These are phyloP conservation scores for Sebastolobus altivelis DNA, from an alignment of 2,797 vertebrate species.

Conservation along the genomic window DNA sequence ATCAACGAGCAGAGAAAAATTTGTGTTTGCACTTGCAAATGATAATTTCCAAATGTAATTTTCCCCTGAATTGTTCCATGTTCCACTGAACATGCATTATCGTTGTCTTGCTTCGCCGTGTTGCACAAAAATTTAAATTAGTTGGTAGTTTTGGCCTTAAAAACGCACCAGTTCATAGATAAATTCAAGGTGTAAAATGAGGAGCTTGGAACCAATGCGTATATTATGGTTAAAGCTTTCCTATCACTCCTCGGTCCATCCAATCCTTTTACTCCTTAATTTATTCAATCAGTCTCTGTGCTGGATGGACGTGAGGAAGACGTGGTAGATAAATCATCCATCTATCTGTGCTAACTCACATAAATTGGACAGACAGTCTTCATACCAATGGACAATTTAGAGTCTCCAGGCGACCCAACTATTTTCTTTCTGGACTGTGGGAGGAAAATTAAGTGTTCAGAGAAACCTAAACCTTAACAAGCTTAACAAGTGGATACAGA, in stretches of 20 bases:
- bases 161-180: not conserved
- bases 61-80: not conserved
- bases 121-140: not conserved
- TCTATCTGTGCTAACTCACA: not conserved
- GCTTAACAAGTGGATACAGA: not conserved
- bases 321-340: not conserved
- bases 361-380: conserved; percentile 19
- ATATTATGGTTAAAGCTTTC: not conserved
- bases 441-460: not conserved
- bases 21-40: not conserved
- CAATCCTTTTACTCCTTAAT: conserved; percentile 6
- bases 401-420: conserved; percentile 1
- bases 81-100: not conserved
- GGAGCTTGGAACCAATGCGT: not conserved
- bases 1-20: not conserved
- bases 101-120: not conserved
- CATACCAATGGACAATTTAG: conserved; percentile 23
- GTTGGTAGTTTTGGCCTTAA: not conserved
- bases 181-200: not conserved
- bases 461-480: not conserved
- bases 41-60: not conserved
- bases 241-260: not conserved
- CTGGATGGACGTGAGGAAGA: not conserved
- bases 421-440: conserved; percentile 1
- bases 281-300: not conserved